Percentiles rank a stretch among this genome's conserved stretches.
Evolutionary conservation across 2,113 vertebrate species (phyloP).

Genomic region (Forbesichthys agassizii): DNA sequence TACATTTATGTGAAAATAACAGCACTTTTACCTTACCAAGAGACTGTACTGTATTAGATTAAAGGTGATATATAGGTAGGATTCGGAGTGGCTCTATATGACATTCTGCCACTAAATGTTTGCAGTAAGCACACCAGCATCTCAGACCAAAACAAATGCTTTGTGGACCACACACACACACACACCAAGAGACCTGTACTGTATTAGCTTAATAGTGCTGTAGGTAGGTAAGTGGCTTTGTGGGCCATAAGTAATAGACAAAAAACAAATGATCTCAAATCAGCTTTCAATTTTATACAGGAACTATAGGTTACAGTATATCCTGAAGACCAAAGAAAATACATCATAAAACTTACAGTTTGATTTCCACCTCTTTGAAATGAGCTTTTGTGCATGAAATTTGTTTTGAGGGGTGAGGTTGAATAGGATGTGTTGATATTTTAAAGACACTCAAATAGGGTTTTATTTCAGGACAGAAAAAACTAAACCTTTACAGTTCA

Average conservation of each 20-base stretch:
- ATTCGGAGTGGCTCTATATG: no score
- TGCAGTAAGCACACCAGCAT: no score
- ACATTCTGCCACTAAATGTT: background rate
- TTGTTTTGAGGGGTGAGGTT: constrained; percentile 47
- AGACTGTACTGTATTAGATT: no score
- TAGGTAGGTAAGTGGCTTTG: no score
- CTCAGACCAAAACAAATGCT: no score
- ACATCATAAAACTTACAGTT: constrained; percentile 27
- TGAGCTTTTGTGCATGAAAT: constrained; percentile 47
- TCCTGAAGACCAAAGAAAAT: constrained; percentile 41
- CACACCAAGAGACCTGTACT: background rate
- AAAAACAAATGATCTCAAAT: constrained; percentile 5
- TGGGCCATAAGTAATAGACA: constrained; percentile 7
- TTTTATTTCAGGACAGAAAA: background rate
- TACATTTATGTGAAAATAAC: background rate
- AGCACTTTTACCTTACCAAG: no score
- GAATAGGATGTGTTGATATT: constrained; percentile 60
- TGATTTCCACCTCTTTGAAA: constrained; percentile 46
- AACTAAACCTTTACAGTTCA: constrained; percentile 2
- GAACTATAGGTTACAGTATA: constrained; percentile 19
- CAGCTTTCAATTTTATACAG: background rate
- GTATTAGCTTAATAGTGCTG: no score
- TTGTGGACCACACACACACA: background rate
- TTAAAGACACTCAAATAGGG: constrained; percentile 48
- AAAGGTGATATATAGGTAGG: no score